Base-by-base conservation (phyloP, 2,113 vertebrate species). In the Crotalus helleri region DNA sequence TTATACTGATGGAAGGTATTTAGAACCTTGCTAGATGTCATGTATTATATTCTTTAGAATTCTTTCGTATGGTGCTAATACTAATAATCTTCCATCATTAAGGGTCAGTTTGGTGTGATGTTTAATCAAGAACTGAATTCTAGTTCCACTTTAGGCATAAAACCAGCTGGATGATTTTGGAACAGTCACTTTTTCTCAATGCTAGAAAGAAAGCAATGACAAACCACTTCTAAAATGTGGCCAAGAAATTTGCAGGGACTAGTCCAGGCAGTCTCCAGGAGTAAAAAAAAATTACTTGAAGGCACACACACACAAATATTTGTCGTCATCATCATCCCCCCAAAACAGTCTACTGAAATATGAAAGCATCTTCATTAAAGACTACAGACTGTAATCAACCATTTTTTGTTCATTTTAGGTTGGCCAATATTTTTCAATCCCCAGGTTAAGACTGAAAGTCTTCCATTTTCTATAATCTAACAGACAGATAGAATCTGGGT, bases 41-140 rank as follows among this genome's bases (percentile, higher is more conserved):
- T 86, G 9, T 87, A 91, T 74, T 58, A 33, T 54, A 1, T 85
- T 44, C 55, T 61, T 91, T 64, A 54, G 55, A 90, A 64, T 54
- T 93, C 29, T 86, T 86, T 87, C 46, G 51, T 59, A 61, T 61
- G 90, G 21, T 90, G 46, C 46, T 90, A 86, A 93, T 93, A 90
- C 10, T n/a, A 89, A 92, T 89, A 39, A 90, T 33, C 17, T 55
- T 55, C 58, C 69, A 81, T 39, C 6, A 74, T 33, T 74, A 33
- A 74, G 69, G 15, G n/a, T 17, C 69, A 39, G 13, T 74, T 74
- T 74, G 69, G n/a, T 19, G n/a, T 74, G 15, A 33, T 74, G n/a
- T 74, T 74, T 74, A 33, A 74, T 33, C n/a, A 74, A n/a, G 13
- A 74, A 74, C 5, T 74, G 69, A 33, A 17, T 33, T 33, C n/a